Evolutionary conservation across 2,113 vertebrate genomes (phyloP), one percentile per base, ranked within the genome.

Genomic region (Dicaeum eximium): DNA sequence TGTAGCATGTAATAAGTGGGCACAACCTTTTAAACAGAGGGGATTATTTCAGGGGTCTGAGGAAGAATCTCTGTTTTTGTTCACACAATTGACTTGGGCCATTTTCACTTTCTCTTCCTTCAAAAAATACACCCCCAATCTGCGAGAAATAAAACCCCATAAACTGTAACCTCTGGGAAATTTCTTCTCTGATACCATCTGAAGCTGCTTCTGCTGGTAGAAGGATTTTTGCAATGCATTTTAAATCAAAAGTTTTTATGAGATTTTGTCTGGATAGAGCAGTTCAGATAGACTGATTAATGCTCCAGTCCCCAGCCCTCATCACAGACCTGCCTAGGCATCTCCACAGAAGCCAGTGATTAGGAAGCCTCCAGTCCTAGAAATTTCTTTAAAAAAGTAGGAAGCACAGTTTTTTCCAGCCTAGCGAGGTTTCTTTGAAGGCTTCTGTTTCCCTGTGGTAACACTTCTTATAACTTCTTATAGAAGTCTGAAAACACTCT

Each of bases 271-370:
- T 84, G 60, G 51, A 33, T 47, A 15, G 70, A 80, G 58, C 60
- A 88, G 82, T 87, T 96, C 86, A 81, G 80, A 92, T 64, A 69
- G 86, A 81, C 80, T 92, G 45, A 69, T 17, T 91, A 92, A 94
- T 42, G 64, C 12, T 33, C 13, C 45, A 50, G n/a, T 35, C 40
- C 27, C 50, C 53, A 82, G 81, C 44, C 62, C 45, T 10, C 61
- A 50, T 11, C 77, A 33, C 6, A 7, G 37, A 35, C 25, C 60
- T 67, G 61, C 33, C 72, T 50, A 61, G 33, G 4, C 35, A 37
- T 57, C 57, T 89, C 80, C 84, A 71, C 40, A 81, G 23, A 38
- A 33, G 9, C 23, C 47, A 48, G 20, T 20, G 18, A 80, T 73
- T 47, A 62, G 27, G 22, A 54, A 71, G 38, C 54, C 47, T 93